Evolutionary conservation across 2,888 invertebrate genomes (phyloP).

Genomic region (Agrochola circellaris): DNA sequence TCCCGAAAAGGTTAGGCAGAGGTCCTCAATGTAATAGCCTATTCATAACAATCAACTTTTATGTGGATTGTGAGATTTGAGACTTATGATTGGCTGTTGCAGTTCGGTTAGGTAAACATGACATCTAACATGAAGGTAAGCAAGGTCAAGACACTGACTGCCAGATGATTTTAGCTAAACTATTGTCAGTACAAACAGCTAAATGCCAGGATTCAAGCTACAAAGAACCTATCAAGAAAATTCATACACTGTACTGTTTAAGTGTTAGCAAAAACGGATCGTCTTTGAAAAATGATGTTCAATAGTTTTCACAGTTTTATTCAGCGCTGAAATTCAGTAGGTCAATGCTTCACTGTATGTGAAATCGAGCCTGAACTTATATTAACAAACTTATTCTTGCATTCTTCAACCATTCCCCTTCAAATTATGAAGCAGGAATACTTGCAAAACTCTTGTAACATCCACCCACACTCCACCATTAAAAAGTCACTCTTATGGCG

Average conservation of each 20-base stretch:
- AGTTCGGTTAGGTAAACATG: too few relatives aligned
- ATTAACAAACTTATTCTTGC: slow-evolving; percentile 32
- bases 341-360: slow-evolving; percentile 17
- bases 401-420: slow-evolving; percentile 25
- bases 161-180: not conserved
- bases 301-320: not conserved
- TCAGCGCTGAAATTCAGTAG: slow-evolving; percentile 19
- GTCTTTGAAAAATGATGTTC: not conserved
- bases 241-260: not conserved
- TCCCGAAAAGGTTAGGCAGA: not conserved
- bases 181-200: not conserved
- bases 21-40: too few relatives aligned
- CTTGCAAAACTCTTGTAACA: slow-evolving; percentile 8
- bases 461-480: not conserved
- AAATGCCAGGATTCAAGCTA: not conserved
- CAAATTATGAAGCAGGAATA: slow-evolving; percentile 36
- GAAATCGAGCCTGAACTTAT: slow-evolving; percentile 22
- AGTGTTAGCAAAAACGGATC: not conserved
- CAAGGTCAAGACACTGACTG: not conserved
- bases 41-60: not conserved
- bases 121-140: not conserved
- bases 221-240: not conserved
- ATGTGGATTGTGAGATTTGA: not conserved
- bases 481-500: not conserved
- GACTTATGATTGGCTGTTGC: not conserved